phyloP scores from a whole-genome alignment of 1,140 invertebrate genomes.

The Asbolus verrucosus region DNA sequence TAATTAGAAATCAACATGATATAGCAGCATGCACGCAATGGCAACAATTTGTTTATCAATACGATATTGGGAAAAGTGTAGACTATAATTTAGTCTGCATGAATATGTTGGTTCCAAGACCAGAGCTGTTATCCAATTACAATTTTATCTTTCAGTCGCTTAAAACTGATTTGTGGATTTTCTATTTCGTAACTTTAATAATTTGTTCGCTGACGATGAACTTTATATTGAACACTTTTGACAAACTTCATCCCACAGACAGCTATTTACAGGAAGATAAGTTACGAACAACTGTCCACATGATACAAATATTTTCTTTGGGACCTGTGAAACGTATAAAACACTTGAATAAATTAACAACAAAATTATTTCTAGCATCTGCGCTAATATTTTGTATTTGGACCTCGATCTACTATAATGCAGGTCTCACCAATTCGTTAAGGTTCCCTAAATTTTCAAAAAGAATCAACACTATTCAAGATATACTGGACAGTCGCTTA shows the following conservation, averaged over 20 bases:
- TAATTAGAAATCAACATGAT: background rate
- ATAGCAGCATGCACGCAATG: background rate
- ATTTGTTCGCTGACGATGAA: background rate
- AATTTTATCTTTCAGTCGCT: background rate
- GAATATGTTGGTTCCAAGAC: background rate
- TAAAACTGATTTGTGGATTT: background rate
- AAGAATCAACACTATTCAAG: background rate
- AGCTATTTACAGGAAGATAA: no score
- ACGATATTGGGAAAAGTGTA: background rate
- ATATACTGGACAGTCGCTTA: background rate
- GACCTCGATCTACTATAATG: background rate
- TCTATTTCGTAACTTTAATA: background rate
- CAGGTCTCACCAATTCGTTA: slow-evolving; percentile 1
- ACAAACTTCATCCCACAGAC: no score
- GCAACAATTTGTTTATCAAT: background rate
- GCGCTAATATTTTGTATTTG: background rate
- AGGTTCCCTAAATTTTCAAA: background rate
- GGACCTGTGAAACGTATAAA: background rate
- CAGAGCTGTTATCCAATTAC: background rate
- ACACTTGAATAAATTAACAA: background rate
- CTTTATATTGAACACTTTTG: background rate
- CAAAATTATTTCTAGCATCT: background rate
- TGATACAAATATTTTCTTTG: background rate
- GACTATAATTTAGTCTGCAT: background rate
- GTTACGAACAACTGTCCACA: no score